Conservation (phyloP, 2,888 invertebrate genomes). For the Plagodis pulveraria region DNA sequence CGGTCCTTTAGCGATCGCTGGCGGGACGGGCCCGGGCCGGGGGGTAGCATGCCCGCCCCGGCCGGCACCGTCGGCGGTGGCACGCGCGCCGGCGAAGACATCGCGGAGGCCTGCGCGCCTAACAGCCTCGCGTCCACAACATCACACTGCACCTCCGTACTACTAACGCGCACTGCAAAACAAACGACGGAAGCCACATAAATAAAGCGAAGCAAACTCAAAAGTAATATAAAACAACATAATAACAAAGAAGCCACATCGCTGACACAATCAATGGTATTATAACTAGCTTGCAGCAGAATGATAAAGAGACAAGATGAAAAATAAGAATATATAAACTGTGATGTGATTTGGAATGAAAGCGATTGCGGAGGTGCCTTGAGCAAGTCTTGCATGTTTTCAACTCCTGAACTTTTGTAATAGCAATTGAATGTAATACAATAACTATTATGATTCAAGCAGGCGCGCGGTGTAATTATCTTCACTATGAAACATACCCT, state of each 20-base stretch:
- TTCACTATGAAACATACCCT: no score
- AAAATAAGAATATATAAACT: no score
- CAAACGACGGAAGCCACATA: slow-evolving; percentile 77
- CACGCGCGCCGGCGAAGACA: slow-evolving; percentile 76
- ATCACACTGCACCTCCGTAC: slow-evolving; percentile 66
- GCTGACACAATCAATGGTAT: slow-evolving; percentile 20
- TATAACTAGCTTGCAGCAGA: slow-evolving; percentile 9
- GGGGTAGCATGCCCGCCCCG: slow-evolving; percentile 76
- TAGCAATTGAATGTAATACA: slow-evolving; percentile 12
- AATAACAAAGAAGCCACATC: slow-evolving; percentile 45
- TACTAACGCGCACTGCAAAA: slow-evolving; percentile 80
- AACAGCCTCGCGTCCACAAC: slow-evolving; percentile 54
- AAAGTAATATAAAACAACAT: slow-evolving; percentile 39
- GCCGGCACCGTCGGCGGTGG: slow-evolving; percentile 62
- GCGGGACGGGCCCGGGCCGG: slow-evolving; percentile 86
- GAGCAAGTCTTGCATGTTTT: neutral
- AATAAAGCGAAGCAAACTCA: slow-evolving; percentile 74
- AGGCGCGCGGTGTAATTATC: slow-evolving; percentile 8
- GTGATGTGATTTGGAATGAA: no score
- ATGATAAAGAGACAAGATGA: neutral
- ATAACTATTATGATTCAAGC: slow-evolving; percentile 5
- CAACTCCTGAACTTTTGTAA: slow-evolving; percentile 9
- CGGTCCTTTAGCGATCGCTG: slow-evolving; percentile 92
- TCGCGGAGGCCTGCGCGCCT: slow-evolving; percentile 53
- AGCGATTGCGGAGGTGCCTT: no score